Conservation (phyloP, 2,113 vertebrate species). For the Toxotes chatareus region DNA sequence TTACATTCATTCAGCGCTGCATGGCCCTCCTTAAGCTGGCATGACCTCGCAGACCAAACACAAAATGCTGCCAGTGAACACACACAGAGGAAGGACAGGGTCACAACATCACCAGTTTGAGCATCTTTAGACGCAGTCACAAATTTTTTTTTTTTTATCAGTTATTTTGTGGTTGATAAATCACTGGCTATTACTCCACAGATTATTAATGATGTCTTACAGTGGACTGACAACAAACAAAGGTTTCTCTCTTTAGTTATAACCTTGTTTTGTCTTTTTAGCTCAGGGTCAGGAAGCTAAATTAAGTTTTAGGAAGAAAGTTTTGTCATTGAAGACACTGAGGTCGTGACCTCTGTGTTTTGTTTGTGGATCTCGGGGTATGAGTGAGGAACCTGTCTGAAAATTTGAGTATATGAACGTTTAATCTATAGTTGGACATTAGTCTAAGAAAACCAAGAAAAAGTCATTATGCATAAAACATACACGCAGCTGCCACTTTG, state of each 20-base stretch:
- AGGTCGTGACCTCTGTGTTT: neutral
- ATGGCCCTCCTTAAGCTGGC: conserved; percentile 32
- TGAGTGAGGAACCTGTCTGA: neutral
- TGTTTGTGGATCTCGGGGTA: neutral
- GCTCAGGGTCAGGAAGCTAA: neutral
- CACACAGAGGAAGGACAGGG: neutral
- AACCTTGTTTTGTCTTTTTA: neutral
- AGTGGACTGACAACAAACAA: neutral
- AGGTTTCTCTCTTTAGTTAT: neutral
- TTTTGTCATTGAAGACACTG: neutral
- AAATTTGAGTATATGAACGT: neutral
- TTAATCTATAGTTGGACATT: neutral
- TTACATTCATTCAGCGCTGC: conserved; percentile 26
- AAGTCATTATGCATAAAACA: neutral
- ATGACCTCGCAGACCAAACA: neutral
- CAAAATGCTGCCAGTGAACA: neutral
- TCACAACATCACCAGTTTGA: neutral
- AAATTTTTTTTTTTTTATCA: neutral
- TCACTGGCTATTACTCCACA: neutral
- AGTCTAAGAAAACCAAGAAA: neutral
- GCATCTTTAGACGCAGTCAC: neutral
- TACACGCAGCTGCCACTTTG: neutral
- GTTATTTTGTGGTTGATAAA: neutral
- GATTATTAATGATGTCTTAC: too few species aligned
- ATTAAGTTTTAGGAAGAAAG: neutral